Conservation (phyloP, 2,888 invertebrate species). For the Dioctria rufipes region DNA sequence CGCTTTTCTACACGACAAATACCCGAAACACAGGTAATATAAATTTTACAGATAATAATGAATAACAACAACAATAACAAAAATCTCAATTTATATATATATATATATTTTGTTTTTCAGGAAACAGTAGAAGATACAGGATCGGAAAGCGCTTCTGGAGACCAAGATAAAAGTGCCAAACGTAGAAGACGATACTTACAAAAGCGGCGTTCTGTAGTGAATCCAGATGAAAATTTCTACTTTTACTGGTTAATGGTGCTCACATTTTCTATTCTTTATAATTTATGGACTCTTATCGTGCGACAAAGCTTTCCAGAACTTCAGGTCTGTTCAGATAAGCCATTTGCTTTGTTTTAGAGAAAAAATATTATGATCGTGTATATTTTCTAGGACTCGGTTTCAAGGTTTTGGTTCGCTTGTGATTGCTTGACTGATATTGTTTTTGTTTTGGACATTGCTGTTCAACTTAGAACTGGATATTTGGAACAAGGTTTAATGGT, state of each 20-base stretch:
- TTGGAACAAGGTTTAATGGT: slow-evolving; percentile 95
- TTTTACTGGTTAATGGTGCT: slow-evolving; percentile 95
- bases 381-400: slow-evolving; percentile 76
- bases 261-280: slow-evolving; percentile 92
- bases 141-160: slow-evolving; percentile 78
- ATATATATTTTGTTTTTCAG: slow-evolving; percentile 61
- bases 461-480: slow-evolving; percentile 95
- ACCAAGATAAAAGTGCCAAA: slow-evolving; percentile 74
- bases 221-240: slow-evolving; percentile 96
- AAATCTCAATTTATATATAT: background rate
- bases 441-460: slow-evolving; percentile 89
- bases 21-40: slow-evolving; percentile 83
- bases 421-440: slow-evolving; percentile 90
- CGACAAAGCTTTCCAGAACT: slow-evolving; percentile 95
- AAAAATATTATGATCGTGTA: background rate
- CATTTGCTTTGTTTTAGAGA: background rate
- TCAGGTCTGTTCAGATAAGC: slow-evolving; percentile 72
- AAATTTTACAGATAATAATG: too few species aligned
- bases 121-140: slow-evolving; percentile 80
- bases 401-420: slow-evolving; percentile 84
- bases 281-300: slow-evolving; percentile 95
- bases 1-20: slow-evolving; percentile 94
- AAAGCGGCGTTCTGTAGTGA: slow-evolving; percentile 87
- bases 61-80: too few species aligned
- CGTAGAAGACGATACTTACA: slow-evolving; percentile 80